Conservation (phyloP, 1,140 invertebrate genomes). For the Euura saliciscinereae region DNA sequence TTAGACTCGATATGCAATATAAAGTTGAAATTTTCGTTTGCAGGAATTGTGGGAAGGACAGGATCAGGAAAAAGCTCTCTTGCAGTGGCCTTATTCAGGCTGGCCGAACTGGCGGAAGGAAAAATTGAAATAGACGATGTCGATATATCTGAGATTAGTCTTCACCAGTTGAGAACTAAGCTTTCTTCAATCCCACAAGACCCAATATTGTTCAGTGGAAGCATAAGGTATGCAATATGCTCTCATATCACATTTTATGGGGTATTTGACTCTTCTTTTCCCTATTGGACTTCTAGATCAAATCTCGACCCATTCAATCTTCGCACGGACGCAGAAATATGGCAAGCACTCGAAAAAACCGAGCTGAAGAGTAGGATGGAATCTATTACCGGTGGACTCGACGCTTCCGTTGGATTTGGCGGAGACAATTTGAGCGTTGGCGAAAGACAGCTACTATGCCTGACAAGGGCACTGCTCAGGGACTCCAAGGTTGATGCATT, state of each 20-base stretch:
- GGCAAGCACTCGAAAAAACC: conserved; percentile 66
- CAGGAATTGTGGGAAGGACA: conserved; percentile 63
- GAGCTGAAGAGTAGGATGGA: conserved; percentile 62
- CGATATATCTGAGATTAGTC: conserved; percentile 56
- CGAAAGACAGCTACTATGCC: conserved; percentile 68
- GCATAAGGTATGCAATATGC: conserved; percentile 59
- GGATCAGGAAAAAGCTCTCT: conserved; percentile 57
- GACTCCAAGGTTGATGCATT: conserved; percentile 58
- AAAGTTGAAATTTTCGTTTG: conserved; percentile 44
- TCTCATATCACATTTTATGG: no score
- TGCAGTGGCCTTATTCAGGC: conserved; percentile 13
- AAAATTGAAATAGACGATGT: conserved; percentile 61
- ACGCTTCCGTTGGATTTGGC: conserved; percentile 48
- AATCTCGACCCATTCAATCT: conserved; percentile 71
- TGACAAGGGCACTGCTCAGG: conserved; percentile 64
- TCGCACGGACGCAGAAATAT: conserved; percentile 65
- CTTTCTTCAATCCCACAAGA: conserved; percentile 76
- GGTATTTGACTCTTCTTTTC: no score
- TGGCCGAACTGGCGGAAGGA: conserved; percentile 70
- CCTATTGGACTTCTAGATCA: conserved; percentile 34
- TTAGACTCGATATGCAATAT: conserved; percentile 1
- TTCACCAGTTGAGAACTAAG: conserved; percentile 63
- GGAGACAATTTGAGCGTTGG: conserved; percentile 63
- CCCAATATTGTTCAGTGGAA: conserved; percentile 71
- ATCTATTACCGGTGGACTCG: conserved; percentile 52